Percentiles rank a stretch among this genome's conserved stretches.
phyloP scores from a whole-genome alignment of 2,113 vertebrate genomes.

The Vombatus ursinus region DNA sequence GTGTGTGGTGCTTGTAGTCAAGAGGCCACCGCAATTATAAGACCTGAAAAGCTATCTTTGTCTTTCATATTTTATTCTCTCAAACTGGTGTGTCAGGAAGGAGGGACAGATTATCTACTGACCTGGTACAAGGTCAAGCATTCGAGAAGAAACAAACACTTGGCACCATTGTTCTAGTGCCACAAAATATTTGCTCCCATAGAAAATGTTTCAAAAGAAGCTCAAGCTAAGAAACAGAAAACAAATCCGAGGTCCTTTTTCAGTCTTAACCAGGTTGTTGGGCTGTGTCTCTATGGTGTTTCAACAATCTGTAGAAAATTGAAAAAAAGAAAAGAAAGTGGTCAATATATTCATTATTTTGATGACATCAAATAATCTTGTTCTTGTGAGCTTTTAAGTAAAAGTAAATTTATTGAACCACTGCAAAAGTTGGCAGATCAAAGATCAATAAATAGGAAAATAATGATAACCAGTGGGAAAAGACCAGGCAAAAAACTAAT shows the following conservation, averaged over 20 bases:
- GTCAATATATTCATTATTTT: background rate
- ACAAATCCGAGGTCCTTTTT: background rate
- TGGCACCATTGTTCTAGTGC: background rate
- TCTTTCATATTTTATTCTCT: background rate
- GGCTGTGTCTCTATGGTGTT: background rate
- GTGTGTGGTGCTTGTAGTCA: background rate
- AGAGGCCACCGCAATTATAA: slow-evolving; percentile 11
- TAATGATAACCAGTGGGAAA: background rate
- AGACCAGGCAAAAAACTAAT: background rate
- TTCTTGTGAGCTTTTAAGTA: background rate
- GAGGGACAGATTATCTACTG: background rate
- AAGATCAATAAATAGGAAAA: background rate
- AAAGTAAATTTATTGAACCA: background rate
- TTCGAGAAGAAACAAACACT: background rate
- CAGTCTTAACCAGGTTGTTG: background rate
- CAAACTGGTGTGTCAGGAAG: background rate
- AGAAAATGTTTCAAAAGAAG: background rate
- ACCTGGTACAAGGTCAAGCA: background rate
- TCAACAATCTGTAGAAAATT: slow-evolving; percentile 17
- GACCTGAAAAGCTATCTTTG: background rate
- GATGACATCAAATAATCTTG: background rate
- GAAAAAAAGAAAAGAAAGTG: slow-evolving; percentile 10
- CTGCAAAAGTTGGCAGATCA: slow-evolving; percentile 7
- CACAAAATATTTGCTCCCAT: slow-evolving; percentile 42
- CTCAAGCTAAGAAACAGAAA: slow-evolving; percentile 8